Percentiles rank a stretch among this genome's conserved stretches.
Evolutionary conservation across 2,797 vertebrate genomes (phyloP).

Genomic region (Martes flavigula): DNA sequence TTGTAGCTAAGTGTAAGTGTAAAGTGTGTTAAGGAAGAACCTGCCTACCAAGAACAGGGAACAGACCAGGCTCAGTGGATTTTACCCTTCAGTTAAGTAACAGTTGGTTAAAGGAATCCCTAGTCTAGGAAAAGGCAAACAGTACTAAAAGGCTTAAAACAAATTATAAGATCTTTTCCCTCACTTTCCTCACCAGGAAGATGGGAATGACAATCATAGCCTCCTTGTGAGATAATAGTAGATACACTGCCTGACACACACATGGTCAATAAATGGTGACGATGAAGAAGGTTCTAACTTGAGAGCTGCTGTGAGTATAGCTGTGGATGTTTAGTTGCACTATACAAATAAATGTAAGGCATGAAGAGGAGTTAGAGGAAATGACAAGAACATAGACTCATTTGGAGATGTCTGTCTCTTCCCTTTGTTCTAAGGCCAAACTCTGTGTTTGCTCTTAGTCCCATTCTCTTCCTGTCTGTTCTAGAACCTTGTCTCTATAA

Average conservation of each 20-base stretch:
- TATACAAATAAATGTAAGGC: slow-evolving; percentile 9
- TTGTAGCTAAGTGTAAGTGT: background rate
- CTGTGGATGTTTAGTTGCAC: background rate
- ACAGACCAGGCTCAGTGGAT: background rate
- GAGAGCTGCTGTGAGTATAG: background rate
- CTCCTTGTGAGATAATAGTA: background rate
- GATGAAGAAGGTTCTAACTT: background rate
- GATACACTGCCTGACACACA: background rate
- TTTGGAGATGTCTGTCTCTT: slow-evolving; percentile 49
- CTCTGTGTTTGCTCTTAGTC: slow-evolving; percentile 26
- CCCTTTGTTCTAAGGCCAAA: slow-evolving; percentile 59
- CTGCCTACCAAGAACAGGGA: background rate
- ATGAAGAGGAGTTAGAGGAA: slow-evolving; percentile 18
- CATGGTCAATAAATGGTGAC: background rate
- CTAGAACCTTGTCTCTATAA: slow-evolving; percentile 44
- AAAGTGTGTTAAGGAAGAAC: slow-evolving; percentile 2
- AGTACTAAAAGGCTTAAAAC: slow-evolving; percentile 8
- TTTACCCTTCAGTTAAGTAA: slow-evolving; percentile 29
- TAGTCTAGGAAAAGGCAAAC: slow-evolving; percentile 32
- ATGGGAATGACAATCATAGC: background rate
- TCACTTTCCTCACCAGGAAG: slow-evolving; percentile 35
- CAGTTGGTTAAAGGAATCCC: background rate
- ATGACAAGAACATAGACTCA: slow-evolving; percentile 38
- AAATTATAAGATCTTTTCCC: slow-evolving; percentile 5
- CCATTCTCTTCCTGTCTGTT: slow-evolving; percentile 58